Percentiles rank a stretch among this genome's conserved stretches.
Evolutionary conservation across 53 echinoderm and acorn worm genomes (phyloP).

Genomic region (Paracentrotus lividus): DNA sequence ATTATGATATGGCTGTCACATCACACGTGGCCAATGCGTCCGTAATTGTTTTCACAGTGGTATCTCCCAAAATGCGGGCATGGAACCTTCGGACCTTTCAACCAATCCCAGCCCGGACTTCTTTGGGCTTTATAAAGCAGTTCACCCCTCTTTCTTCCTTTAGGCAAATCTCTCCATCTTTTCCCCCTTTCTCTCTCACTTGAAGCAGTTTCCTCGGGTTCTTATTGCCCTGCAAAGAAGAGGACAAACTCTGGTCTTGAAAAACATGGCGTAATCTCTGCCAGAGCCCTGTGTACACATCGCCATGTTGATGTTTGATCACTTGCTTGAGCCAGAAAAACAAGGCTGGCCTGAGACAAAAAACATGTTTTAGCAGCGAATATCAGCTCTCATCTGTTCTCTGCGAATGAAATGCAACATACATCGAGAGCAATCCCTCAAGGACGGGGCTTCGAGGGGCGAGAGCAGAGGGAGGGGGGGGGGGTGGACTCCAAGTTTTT

Average conservation of each 20-base stretch:
- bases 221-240: background rate
- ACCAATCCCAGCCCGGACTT: background rate
- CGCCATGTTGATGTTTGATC: constrained; percentile 68
- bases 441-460: no score
- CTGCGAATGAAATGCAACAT: constrained; percentile 59
- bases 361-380: constrained; percentile 69
- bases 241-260: constrained; percentile 31
- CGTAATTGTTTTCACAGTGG: constrained; percentile 63
- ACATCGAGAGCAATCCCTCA: background rate
- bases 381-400: constrained; percentile 63
- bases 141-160: background rate
- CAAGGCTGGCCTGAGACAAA: constrained; percentile 43
- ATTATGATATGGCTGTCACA: constrained; percentile 69
- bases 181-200: background rate
- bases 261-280: constrained; percentile 59
- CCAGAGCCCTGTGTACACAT: constrained; percentile 67
- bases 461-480: background rate
- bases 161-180: background rate
- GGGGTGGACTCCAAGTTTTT: background rate
- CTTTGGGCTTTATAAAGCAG: background rate
- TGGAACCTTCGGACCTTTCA: constrained; percentile 20
- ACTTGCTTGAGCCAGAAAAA: constrained; percentile 64
- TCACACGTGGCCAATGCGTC: constrained; percentile 54
- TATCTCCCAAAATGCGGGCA: constrained; percentile 7
- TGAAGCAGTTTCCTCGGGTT: constrained; percentile 14